Evolutionary conservation across 2,113 vertebrate species (phyloP).

Genomic region (Terrapene triunguis): DNA sequence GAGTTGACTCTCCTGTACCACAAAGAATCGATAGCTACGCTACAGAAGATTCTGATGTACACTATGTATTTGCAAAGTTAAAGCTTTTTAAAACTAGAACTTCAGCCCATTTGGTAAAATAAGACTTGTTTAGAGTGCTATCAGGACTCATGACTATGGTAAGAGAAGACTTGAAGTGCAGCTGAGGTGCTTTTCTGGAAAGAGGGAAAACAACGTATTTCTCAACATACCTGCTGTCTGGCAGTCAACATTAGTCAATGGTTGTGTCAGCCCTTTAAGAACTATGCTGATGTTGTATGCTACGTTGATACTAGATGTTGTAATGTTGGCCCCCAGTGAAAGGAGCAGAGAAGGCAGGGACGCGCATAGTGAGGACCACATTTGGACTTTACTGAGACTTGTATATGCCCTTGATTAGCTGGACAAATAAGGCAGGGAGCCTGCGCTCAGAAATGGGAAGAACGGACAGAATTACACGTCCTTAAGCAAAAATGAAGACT

Average conservation of each 20-base stretch:
- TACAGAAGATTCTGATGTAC: background rate
- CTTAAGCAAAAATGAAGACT: background rate
- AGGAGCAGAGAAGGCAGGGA: background rate
- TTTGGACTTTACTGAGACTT: background rate
- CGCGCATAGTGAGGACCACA: background rate
- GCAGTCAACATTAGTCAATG: background rate
- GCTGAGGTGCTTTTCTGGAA: background rate
- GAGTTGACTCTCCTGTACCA: background rate
- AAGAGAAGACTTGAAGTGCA: background rate
- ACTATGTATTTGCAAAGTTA: background rate
- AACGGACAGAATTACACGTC: background rate
- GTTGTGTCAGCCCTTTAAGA: background rate
- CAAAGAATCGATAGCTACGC: background rate
- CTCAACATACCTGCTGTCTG: accelerated
- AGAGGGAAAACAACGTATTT: background rate
- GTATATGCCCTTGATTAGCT: background rate
- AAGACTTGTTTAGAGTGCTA: background rate
- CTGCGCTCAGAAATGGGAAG: background rate
- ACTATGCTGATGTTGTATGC: background rate
- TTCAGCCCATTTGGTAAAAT: background rate
- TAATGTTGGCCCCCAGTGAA: background rate
- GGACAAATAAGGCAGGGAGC: background rate
- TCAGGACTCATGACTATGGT: background rate
- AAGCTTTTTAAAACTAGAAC: background rate
- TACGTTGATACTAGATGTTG: background rate